Evolutionary conservation across 2,888 invertebrate species (phyloP), one percentile per base, ranked within the genome.

Genomic region (Agrochola lota): DNA sequence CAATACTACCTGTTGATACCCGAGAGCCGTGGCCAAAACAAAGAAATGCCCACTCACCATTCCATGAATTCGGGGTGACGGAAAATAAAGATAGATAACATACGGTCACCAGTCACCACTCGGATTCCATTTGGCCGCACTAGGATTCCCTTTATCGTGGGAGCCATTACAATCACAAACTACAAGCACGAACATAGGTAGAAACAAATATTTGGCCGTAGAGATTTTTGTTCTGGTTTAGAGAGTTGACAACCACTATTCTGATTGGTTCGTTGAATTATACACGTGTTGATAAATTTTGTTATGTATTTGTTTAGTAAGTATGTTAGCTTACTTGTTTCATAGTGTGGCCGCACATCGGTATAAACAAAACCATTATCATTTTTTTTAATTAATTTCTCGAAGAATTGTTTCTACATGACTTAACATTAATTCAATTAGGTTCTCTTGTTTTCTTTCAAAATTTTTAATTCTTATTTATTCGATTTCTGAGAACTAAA

Each of bases 1-100:
- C 43, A 52, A 15, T 35, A 17, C 43, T 30, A 79, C 55, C 86
- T 84, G 83, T 67, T 73, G 63, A 40, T 67, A 73, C 52, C 70
- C 62, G 49, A 69, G 57, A 62, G 46, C 60, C 55, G 49, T 64
- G 30, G 6, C 77, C 76, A 81, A 81, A 85, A 85, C 85, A 68
- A 77, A 83, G 63, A 83, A 83, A 69, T 8, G 8, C 12, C 30
- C 26, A 69, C 71, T 59, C 52, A 49, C 59, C 59, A 73, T 60
- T 63, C 83, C 72, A 59, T 35, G 83, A 43, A 66, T 68, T 77
- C 59, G 78, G 74, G 67, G 66, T 74, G 77, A 79, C 49, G 69
- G 72, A 55, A 78, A 78, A 84, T 71, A 86, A 78, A 83, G 84
- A 84, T 68, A 64, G 70, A 73, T 86, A 77, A 57, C 77, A 35